Evolutionary conservation across 2,113 vertebrate genomes (phyloP), one percentile per base, ranked within the genome.

Genomic region (Aptenodytes patagonicus): DNA sequence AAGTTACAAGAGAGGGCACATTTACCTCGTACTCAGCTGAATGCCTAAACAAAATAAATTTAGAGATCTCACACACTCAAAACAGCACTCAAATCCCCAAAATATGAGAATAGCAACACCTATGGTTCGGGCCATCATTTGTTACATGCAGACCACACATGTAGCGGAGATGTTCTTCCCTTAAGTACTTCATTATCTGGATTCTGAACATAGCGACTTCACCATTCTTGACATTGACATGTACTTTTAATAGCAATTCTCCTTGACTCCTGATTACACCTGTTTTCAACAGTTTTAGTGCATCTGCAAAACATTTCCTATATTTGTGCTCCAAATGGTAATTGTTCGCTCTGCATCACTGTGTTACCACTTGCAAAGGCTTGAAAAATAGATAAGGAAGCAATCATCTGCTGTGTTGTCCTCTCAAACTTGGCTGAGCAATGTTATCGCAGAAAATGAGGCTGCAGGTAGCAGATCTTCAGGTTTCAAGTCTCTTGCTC

Each of bases 101-200:
- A 90, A 25, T 32, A 64, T 7, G 6, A 72, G 29, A 65, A 62
- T 0, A 83, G 40, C 34, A 93, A 55, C 34, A 55, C 7, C 11
- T 61, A 16, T 25, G 25, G 18, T 57, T 69, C 0, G 0, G 26
- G 24, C 14, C 32, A 80, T 40, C 36, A 10, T 25, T 75, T 69
- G 14, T 38, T 65, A 64, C 11, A 16, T 10, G 24, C 16, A 89
- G 26, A 52, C n/a, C 12, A 54, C 18, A 42, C 10, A 26, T 1
- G 19, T 22, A 80, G 64, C 5, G 15, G 25, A 84, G 64, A 77
- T 3, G 2, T 46, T 83, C 52, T 60, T 78, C 44, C 32, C 19
- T 86, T 25, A 32, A 49, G 6, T 34, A 55, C 17, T 86, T 86
- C 4, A 75, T 62, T 42, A 46, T 25, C 65, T 58, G 29, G 32